Evolutionary conservation across 2,888 invertebrate genomes (phyloP), one percentile per base, ranked within the genome.

Genomic region (Muscina levida): DNA sequence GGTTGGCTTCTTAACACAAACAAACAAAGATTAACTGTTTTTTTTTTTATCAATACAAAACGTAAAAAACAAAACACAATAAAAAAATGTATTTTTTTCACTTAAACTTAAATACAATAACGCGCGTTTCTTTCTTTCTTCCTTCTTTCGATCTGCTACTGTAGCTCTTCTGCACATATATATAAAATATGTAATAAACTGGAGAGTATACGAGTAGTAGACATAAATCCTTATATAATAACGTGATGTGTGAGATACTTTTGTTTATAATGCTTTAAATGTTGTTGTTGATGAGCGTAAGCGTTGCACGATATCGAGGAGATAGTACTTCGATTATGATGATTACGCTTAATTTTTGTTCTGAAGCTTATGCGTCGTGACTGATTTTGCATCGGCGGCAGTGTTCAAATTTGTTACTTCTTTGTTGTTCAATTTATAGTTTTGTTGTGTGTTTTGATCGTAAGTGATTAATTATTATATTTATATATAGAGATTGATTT

Each of bases 191-290:
- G 8, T 31, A 31, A 5, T 31, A n/a, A n/a, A n/a, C n/a, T n/a
- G n/a, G n/a, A n/a, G n/a, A n/a, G n/a, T n/a, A n/a, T 31, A 31
- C 4, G 31, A 5, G 31, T 31, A n/a, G 31, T 31, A 31, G 31
- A 31, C 8, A 8, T 31, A 48, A 65, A 70, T 72, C 51, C 56
- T 59, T 75, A 77, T 71, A 51, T 66, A 39, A 44, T 74, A 74
- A 73, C 67, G 77, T 83, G 80, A 84, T 83, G 80, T 75, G 66
- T 84, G 84, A 84, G 82, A 84, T 81, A 78, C 83, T 83, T 79
- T 82, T 79, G 71, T 37, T 77, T 79, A 71, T 81, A 74, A 67
- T 76, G 76, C 44, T 66, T 72, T 67, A 37, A 31, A 48, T 79
- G 51, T 74, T 65, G 15, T 68, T 59, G 66, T 65, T 24, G 42